Conservation (phyloP, 2,797 vertebrate species). For the Caiman crocodilus region DNA sequence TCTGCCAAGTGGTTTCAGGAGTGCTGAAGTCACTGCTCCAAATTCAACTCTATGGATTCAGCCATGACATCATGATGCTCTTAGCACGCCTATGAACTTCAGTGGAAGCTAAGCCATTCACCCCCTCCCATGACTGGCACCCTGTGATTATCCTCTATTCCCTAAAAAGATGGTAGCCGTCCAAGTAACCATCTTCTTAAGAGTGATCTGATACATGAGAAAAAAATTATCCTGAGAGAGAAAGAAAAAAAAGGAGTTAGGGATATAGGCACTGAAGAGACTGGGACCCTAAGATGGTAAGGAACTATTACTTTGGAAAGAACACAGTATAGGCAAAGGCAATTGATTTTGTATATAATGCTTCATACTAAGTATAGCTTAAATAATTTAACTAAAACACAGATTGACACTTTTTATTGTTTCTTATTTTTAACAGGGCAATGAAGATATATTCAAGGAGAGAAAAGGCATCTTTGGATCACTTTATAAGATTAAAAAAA, state of each 20-base stretch:
- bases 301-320: neutral
- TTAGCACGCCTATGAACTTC: too few relatives aligned
- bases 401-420: neutral
- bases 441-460: neutral
- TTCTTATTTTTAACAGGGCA: neutral
- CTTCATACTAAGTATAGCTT: neutral
- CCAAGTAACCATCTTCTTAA: neutral
- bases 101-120: neutral
- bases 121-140: neutral
- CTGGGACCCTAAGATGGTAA: neutral
- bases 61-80: neutral
- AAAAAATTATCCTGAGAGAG: neutral
- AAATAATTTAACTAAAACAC: neutral
- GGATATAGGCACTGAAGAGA: neutral
- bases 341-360: neutral
- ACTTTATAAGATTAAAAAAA: neutral
- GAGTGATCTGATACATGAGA: neutral
- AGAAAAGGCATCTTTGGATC: neutral
- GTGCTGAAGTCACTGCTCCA: neutral
- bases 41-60: neutral
- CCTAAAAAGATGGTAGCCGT: neutral
- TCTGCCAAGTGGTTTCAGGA: neutral
- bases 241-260: neutral
- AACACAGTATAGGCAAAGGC: neutral
- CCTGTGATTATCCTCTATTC: neutral